phyloP scores from a whole-genome alignment of 1,140 invertebrate species.

The Eupeodes corollae region DNA sequence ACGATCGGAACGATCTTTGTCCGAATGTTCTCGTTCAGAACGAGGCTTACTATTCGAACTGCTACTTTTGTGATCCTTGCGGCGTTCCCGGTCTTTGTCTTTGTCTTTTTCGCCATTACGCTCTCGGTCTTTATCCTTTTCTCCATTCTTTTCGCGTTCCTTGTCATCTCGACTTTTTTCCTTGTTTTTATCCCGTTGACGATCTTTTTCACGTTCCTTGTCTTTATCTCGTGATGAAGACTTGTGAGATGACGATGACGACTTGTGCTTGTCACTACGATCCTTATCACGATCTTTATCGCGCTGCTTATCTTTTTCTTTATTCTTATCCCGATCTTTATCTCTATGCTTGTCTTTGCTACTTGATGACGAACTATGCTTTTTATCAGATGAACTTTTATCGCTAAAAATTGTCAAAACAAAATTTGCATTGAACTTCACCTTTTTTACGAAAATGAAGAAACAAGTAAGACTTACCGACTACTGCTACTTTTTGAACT shows the following conservation, averaged over 20 bases:
- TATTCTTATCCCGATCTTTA: constrained; percentile 38
- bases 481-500: constrained; percentile 36
- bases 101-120: background rate
- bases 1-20: constrained; percentile 32
- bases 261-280: constrained; percentile 32
- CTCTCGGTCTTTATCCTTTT: constrained; percentile 11
- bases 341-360: constrained; percentile 31
- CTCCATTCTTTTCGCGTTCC: constrained; percentile 17
- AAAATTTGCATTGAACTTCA: background rate
- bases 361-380: constrained; percentile 33
- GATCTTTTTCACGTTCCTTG: constrained; percentile 36
- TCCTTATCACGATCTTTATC: constrained; percentile 28
- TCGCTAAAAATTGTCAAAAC: constrained; percentile 14
- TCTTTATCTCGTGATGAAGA: constrained; percentile 33
- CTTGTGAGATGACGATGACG: constrained; percentile 22
- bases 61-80: background rate
- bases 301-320: constrained; percentile 42
- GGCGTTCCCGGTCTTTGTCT: constrained; percentile 10
- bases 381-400: constrained; percentile 34
- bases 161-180: constrained; percentile 21
- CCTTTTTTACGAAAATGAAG: background rate
- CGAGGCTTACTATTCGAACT: no score
- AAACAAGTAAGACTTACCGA: constrained; percentile 26
- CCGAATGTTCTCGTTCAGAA: constrained; percentile 16
- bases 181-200: constrained; percentile 20